Percentiles rank a stretch among this genome's conserved stretches.
Evolutionary conservation across 2,113 vertebrate genomes (phyloP).

Genomic region (Todiramphus chloris): DNA sequence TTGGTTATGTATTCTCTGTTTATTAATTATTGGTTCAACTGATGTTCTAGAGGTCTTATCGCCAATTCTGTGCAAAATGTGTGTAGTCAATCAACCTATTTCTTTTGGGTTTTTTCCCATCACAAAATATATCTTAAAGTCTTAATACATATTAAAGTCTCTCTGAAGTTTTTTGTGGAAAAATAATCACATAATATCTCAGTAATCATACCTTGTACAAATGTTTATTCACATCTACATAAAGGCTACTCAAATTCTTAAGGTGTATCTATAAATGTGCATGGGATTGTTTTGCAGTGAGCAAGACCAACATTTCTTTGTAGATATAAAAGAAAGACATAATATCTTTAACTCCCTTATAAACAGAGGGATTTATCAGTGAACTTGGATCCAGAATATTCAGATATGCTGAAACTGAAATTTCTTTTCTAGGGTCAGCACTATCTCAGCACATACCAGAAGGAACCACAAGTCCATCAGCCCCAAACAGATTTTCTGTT

Average conservation of each 20-base stretch:
- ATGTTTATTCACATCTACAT: not conserved
- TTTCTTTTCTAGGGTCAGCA: not conserved
- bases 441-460: not conserved
- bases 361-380: not conserved
- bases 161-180: fast-evolving
- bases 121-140: not conserved
- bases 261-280: not conserved
- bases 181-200: not conserved
- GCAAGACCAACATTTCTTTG: not conserved
- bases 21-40: not conserved
- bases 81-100: not conserved
- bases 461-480: not conserved
- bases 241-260: not conserved
- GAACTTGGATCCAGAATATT: not conserved
- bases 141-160: not conserved
- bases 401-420: not conserved
- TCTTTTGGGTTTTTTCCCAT: not conserved
- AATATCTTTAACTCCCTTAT: not conserved
- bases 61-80: not conserved
- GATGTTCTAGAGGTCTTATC: not conserved
- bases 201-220: no score
- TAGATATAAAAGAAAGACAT: not conserved
- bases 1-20: not conserved
- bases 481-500: not conserved
- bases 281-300: not conserved